A percentile compares a stretch with the other conserved stretches of the same genome.
Evolutionary conservation across 2,113 vertebrate genomes (phyloP).

Genomic region (Platysteira castanea): DNA sequence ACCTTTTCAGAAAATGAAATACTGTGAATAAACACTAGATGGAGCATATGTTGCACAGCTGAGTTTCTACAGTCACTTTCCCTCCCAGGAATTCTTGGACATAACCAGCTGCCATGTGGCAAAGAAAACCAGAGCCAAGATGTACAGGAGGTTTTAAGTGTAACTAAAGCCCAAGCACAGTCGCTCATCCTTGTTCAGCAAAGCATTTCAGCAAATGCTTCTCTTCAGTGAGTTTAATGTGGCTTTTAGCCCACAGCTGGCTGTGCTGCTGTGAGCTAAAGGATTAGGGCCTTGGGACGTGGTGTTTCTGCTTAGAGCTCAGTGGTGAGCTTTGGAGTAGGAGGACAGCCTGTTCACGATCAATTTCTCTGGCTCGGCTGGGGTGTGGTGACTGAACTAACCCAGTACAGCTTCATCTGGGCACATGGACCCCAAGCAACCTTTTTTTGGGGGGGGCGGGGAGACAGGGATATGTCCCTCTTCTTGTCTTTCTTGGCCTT

Average conservation of each 20-base stretch:
- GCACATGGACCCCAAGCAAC: rapidly evolving
- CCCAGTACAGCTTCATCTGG: background rate
- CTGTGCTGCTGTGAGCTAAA: background rate
- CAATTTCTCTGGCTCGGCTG: background rate
- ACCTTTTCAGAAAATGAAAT: background rate
- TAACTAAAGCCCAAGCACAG: background rate
- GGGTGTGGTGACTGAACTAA: background rate
- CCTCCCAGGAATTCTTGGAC: background rate
- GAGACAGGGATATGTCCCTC: too few relatives aligned
- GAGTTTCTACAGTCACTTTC: background rate
- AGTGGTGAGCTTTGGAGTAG: background rate
- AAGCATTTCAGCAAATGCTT: background rate
- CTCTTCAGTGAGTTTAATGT: background rate
- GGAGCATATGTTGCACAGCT: slow-evolving; percentile 31
- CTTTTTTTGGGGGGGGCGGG: rapidly evolving
- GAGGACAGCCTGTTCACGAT: background rate
- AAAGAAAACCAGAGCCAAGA: background rate
- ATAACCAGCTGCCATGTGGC: slow-evolving; percentile 17
- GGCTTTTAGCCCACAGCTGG: background rate
- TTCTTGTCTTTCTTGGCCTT: background rate
- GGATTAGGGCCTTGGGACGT: background rate
- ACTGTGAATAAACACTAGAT: slow-evolving; percentile 44
- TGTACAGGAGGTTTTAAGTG: background rate
- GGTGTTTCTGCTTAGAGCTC: background rate
- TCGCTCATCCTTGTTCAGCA: background rate